A percentile compares a stretch with the other conserved stretches of the same genome.
phyloP scores from a whole-genome alignment of 53 echinoderm and acorn worm genomes.

The Luidia sarsii region DNA sequence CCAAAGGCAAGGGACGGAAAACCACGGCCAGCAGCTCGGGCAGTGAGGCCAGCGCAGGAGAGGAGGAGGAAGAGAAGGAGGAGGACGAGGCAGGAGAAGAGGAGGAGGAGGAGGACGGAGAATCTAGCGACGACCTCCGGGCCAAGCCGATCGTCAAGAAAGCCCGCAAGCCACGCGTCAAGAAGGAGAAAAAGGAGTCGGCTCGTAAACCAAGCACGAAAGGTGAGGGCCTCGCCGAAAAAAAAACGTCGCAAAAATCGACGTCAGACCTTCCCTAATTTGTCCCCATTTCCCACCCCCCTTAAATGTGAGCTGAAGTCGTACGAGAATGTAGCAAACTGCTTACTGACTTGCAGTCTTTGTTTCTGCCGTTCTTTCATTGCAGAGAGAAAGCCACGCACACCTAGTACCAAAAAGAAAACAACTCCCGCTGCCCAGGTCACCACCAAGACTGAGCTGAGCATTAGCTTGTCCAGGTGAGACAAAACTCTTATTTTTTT shows the following conservation, averaged over 20 bases:
- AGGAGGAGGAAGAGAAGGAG: slow-evolving; percentile 41
- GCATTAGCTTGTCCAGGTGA: slow-evolving; percentile 44
- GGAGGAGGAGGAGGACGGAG: slow-evolving; percentile 30
- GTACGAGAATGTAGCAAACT: too few relatives aligned
- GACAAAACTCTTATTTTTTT: background rate
- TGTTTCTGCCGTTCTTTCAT: too few relatives aligned
- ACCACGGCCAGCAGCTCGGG: slow-evolving; percentile 18
- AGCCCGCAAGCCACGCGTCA: slow-evolving; percentile 35
- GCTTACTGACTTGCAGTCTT: too few relatives aligned
- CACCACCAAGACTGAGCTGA: slow-evolving; percentile 23
- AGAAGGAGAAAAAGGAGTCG: slow-evolving; percentile 49
- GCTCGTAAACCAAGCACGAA: slow-evolving; percentile 36
- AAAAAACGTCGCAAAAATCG: too few relatives aligned
- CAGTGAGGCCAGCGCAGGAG: slow-evolving; percentile 31
- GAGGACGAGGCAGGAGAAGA: slow-evolving; percentile 64
- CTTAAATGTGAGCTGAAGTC: too few relatives aligned
- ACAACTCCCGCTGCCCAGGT: background rate
- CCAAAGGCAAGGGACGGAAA: slow-evolving; percentile 6
- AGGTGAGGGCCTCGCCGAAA: slow-evolving; percentile 1
- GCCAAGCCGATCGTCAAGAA: slow-evolving; percentile 48
- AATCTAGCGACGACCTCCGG: slow-evolving; percentile 13
- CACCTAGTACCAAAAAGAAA: slow-evolving; percentile 37
- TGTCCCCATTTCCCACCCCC: too few relatives aligned
- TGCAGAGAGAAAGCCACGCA: slow-evolving; percentile 40
- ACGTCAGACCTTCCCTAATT: too few relatives aligned